Percentiles rank a stretch among this genome's conserved stretches.
phyloP scores from a whole-genome alignment of 2,888 invertebrate genomes.

The Drosophila nigricruria region DNA sequence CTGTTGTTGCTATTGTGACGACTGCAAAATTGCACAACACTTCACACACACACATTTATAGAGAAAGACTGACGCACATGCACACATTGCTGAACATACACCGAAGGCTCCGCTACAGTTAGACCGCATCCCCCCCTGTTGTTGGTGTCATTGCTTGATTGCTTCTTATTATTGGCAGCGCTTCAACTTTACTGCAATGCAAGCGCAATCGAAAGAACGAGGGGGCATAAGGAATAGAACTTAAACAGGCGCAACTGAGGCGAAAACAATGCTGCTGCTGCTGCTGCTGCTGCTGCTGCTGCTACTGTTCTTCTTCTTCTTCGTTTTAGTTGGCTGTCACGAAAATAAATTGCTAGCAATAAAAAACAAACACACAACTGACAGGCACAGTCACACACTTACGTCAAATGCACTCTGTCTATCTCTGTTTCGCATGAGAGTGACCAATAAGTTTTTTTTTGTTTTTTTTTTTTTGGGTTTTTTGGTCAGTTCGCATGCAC shows the following conservation, averaged over 20 bases:
- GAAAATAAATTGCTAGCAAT: constrained; percentile 50
- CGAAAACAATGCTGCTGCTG: constrained; percentile 5
- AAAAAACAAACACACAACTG: constrained; percentile 17
- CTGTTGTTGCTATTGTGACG: constrained; percentile 26
- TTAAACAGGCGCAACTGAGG: constrained; percentile 18
- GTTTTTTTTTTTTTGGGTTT: not conserved
- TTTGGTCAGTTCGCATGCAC: constrained; percentile 29
- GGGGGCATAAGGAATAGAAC: constrained; percentile 16
- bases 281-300: not conserved
- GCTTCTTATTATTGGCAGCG: constrained; percentile 56
- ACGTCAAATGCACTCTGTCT: not conserved
- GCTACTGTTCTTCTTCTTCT: not conserved
- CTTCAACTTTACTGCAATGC: constrained; percentile 50
- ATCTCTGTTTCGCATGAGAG: not conserved
- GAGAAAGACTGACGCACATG: not conserved
- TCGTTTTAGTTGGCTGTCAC: constrained; percentile 39
- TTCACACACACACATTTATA: not conserved
- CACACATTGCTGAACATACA: not conserved
- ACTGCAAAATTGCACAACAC: constrained; percentile 46
- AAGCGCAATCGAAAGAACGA: constrained; percentile 14
- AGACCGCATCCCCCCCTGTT: constrained; percentile 30
- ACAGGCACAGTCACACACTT: constrained; percentile 9
- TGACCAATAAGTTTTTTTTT: not conserved
- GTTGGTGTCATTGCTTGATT: constrained; percentile 15
- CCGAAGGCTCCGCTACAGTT: constrained; percentile 29